A percentile compares a stretch with the other conserved stretches of the same genome.
Conservation (phyloP, 2,113 vertebrate species). For the Turnix velox region DNA sequence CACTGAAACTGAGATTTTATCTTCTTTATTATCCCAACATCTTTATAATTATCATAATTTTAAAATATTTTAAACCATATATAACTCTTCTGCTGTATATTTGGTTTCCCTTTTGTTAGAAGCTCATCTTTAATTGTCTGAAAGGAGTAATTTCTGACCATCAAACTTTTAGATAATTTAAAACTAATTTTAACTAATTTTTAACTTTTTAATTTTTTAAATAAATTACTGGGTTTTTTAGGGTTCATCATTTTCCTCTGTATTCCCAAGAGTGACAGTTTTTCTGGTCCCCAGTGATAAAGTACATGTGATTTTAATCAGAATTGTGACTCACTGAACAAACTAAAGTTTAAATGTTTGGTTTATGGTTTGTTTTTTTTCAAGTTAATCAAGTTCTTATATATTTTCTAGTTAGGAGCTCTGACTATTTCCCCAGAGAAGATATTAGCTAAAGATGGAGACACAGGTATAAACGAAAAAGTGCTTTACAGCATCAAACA, state of each 20-base stretch:
- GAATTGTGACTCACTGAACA: not conserved
- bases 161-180: too few species aligned
- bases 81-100: not conserved
- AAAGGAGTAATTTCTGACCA: not conserved
- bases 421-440: conserved; percentile 63
- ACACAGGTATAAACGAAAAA: conserved; percentile 73
- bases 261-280: too few species aligned
- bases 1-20: not conserved
- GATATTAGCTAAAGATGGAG: conserved; percentile 78
- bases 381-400: not conserved
- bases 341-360: not conserved
- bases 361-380: too few species aligned
- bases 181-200: too few species aligned
- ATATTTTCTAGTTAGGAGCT: conserved; percentile 52
- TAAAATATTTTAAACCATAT: not conserved
- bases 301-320: not conserved
- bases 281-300: not conserved
- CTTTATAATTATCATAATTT: not conserved
- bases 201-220: not conserved
- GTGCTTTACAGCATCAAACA: conserved; percentile 71
- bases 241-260: not conserved
- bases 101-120: not conserved
- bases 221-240: not conserved
- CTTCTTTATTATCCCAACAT: not conserved
- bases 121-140: not conserved